Conservation (phyloP, 2,888 invertebrate species). For the Aspidiotus rigidus region DNA sequence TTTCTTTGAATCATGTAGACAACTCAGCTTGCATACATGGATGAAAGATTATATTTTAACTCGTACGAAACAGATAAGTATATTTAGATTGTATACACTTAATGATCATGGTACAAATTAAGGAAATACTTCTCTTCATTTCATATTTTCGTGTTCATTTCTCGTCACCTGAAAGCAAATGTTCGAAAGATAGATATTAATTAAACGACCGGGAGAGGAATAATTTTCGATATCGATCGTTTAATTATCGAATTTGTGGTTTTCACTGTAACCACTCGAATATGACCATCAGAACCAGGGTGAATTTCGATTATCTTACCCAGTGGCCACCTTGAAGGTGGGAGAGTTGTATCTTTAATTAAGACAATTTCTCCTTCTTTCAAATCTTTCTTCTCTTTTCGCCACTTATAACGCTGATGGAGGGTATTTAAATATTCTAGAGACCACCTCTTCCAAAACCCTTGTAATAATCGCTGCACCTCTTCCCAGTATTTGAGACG, state of each 20-base stretch:
- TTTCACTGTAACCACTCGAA: not conserved
- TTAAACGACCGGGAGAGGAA: not conserved
- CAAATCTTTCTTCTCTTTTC: not conserved
- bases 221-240: not conserved
- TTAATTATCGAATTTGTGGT: not conserved
- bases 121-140: no score
- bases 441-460: not conserved
- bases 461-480: not conserved
- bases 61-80: no score
- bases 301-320: not conserved
- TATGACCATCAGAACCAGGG: not conserved
- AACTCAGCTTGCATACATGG: no score
- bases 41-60: no score
- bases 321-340: not conserved
- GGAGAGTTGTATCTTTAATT: not conserved
- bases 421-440: constrained; percentile 2
- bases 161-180: no score
- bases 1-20: no score
- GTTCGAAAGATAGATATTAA: no score
- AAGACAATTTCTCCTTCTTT: not conserved
- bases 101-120: no score
- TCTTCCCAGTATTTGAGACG: not conserved
- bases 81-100: no score
- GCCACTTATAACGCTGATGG: not conserved
- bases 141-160: no score